Base-by-base conservation (phyloP, 2,888 invertebrate genomes). In the Rhogogaster chlorosoma region DNA sequence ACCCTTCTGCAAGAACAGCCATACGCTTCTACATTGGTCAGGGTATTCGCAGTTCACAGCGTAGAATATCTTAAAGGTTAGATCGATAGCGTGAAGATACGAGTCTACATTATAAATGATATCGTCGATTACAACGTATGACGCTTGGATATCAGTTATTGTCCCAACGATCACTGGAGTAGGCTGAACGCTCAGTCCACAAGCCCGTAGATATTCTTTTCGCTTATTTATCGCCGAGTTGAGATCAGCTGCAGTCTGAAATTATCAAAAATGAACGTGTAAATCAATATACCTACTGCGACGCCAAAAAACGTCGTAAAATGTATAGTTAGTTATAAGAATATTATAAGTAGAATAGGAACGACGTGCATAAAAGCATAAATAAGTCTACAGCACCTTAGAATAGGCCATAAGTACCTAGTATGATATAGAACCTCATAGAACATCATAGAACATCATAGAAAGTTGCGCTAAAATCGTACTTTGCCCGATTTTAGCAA, bases 161-260 rank as follows among this genome's bases (percentile, higher is more conserved):
- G 71, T n/a, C 9, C 73, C 84, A 2, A 84, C 73, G 57, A 84
- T 84, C 12, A 57, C 84, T 22, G 73, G 38, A 71, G 73, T 67
- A n/a, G 73, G 84, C 73, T 84, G 45, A n/a, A 84, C 73, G 26
- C n/a, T 84, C 0, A 57, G 57, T 49, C 73, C 32, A 9, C 49
- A 38, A 38, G 29, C 36, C 36, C 53, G 61, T 36, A 82, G 36
- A 18, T 36, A 36, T 36, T 36, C 36, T 82, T 18, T 83, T 38
- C 15, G 38, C 38, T n/a, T 36, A 2, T 36, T 6, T 70, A 18
- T 70, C 15, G 70, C 70, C 70, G 70, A 36, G 15, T 70, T 32
- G 2, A 70, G n/a, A 9, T 36, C 70, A 70, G 36, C 70, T 70
- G 70, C 70, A 70, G 70, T 70, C 70, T 70, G 70, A 71, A 71